Evolutionary conservation across 2,888 invertebrate genomes (phyloP).

Genomic region (Prenolepis imparis): DNA sequence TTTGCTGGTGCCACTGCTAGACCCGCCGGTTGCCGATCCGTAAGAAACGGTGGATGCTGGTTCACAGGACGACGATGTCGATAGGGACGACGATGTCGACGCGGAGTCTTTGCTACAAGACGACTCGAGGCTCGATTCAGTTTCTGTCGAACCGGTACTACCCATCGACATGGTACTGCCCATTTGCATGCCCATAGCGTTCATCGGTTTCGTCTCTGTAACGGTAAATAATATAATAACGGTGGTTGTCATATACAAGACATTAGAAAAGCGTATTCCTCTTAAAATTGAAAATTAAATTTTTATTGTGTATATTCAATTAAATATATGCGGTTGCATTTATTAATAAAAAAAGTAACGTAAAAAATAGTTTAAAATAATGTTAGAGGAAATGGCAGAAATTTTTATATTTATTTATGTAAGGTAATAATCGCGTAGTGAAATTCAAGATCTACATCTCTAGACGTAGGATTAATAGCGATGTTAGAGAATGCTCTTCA

Average conservation of each 20-base stretch:
- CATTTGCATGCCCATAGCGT: conserved; percentile 85
- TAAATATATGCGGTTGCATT: background rate
- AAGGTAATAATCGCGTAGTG: background rate
- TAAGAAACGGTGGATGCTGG: conserved; percentile 76
- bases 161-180: conserved; percentile 85
- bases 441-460: background rate
- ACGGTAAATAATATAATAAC: background rate
- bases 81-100: conserved; percentile 83
- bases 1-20: conserved; percentile 68
- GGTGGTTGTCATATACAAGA: background rate
- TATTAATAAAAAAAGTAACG: background rate
- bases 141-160: conserved; percentile 85
- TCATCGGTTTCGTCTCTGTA: conserved; percentile 83
- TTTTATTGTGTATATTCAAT: background rate
- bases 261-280: background rate
- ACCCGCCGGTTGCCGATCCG: conserved; percentile 75
- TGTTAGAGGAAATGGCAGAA: too few species aligned
- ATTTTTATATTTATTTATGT: background rate
- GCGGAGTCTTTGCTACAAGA: conserved; percentile 84
- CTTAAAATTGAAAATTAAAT: background rate
- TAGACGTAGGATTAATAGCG: background rate
- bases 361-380: background rate
- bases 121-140: conserved; percentile 84
- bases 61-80: conserved; percentile 85
- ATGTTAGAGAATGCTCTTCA: background rate